phyloP scores from a whole-genome alignment of 2,797 vertebrate species.

The Micrastur ruficollis region DNA sequence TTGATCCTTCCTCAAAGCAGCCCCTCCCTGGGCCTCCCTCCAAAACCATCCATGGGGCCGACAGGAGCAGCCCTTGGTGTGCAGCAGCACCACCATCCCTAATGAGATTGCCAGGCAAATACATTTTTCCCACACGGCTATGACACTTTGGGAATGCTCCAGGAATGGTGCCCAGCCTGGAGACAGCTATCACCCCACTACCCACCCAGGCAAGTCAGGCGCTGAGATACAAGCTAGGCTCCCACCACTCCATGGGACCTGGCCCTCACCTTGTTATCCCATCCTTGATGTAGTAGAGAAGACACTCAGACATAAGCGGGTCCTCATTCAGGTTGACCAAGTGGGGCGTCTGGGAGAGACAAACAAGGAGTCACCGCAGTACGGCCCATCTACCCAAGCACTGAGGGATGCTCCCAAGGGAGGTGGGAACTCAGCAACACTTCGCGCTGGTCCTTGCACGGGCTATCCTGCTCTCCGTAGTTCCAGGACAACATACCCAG shows the following conservation, averaged over 20 bases:
- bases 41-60: not conserved
- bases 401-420: not conserved
- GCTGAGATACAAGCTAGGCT: not conserved
- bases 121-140: fast-evolving
- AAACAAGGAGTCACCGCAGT: not conserved
- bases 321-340: conserved; percentile 98
- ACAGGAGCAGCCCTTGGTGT: not conserved
- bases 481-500: not conserved
- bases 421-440: not conserved
- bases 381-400: fast-evolving
- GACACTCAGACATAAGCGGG: conserved; percentile 96
- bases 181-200: not conserved
- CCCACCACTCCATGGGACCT: fast-evolving
- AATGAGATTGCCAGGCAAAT: not conserved
- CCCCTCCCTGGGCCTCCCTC: not conserved
- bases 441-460: not conserved
- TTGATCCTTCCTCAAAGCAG: not conserved
- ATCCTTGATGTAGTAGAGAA: conserved; percentile 98
- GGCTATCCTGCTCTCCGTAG: not conserved
- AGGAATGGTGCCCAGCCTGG: not conserved
- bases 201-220: not conserved
- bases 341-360: conserved; percentile 86
- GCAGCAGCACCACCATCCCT: not conserved
- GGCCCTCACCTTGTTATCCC: conserved; percentile 89
- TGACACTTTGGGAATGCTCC: not conserved